These are phyloP conservation scores for Engystomops pustulosus DNA, from an alignment of 2,113 vertebrate species.

Conservation along the genomic window DNA sequence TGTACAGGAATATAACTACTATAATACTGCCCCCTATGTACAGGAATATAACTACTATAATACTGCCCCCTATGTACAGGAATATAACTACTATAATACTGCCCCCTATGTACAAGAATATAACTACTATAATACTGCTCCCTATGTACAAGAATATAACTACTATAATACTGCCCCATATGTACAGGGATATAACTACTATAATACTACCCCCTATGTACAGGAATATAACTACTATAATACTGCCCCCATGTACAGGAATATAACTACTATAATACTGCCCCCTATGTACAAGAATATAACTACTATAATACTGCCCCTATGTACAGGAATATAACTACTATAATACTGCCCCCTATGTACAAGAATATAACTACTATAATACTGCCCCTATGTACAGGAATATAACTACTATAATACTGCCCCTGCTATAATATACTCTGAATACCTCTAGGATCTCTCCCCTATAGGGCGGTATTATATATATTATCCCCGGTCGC, in stretches of 20 bases:
- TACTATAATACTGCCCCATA: not conserved
- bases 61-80: slow-evolving; percentile 6
- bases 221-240: not conserved
- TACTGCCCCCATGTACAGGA: not conserved
- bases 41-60: slow-evolving; percentile 21
- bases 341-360: not conserved
- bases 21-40: slow-evolving; percentile 10
- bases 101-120: not conserved
- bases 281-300: too few relatives aligned
- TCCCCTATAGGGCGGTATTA: too few relatives aligned
- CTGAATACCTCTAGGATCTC: too few relatives aligned
- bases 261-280: too few relatives aligned
- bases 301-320: too few relatives aligned
- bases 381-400: too few relatives aligned
- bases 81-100: slow-evolving; percentile 16
- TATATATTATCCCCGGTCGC: slow-evolving; percentile 3
- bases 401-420: too few relatives aligned
- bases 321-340: not conserved
- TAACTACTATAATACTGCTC: not conserved
- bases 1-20: slow-evolving; percentile 11
- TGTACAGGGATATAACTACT: slow-evolving; percentile 10
- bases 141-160: slow-evolving; percentile 23
- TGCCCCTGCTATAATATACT: not conserved
- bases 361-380: too few relatives aligned
- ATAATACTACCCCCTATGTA: not conserved